phyloP scores from a whole-genome alignment of 37 sponge, comb jelly and placozoan genomes.

The Spongilla lacustris region DNA sequence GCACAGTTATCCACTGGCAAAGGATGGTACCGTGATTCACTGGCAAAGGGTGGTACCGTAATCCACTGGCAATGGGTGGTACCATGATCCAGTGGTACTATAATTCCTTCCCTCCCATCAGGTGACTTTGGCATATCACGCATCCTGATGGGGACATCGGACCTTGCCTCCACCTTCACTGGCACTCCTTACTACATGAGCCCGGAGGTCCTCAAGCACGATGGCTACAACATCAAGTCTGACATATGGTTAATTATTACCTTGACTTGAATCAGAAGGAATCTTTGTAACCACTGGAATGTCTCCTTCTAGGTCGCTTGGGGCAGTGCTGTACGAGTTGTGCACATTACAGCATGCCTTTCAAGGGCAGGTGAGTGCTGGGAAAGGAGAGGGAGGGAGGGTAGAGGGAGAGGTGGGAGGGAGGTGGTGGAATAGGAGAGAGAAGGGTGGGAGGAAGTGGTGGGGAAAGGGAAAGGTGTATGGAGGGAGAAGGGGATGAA shows the following conservation, averaged over 20 bases:
- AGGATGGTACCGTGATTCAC: no score
- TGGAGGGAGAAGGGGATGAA: no score
- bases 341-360: slow-evolving; percentile 89
- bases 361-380: slow-evolving; percentile 72
- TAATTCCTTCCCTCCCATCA: not conserved
- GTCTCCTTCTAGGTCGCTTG: slow-evolving; percentile 82
- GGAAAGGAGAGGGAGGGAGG: not conserved
- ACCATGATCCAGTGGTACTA: no score
- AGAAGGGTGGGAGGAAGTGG: not conserved
- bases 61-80: no score
- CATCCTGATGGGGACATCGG: slow-evolving; percentile 88
- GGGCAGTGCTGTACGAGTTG: slow-evolving; percentile 90
- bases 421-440: not conserved
- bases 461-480: not conserved
- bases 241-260: slow-evolving; percentile 86
- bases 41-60: no score
- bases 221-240: slow-evolving; percentile 94
- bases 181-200: slow-evolving; percentile 99
- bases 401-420: not conserved
- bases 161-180: slow-evolving; percentile 95
- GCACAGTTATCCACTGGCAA: no score
- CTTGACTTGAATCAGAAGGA: not conserved
- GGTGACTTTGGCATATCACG: slow-evolving; percentile 99
- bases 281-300: not conserved
- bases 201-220: slow-evolving; percentile 96